Evolutionary conservation across 2,888 invertebrate species (phyloP), one percentile per base, ranked within the genome.

Genomic region (Oegoconia quadripuncta): DNA sequence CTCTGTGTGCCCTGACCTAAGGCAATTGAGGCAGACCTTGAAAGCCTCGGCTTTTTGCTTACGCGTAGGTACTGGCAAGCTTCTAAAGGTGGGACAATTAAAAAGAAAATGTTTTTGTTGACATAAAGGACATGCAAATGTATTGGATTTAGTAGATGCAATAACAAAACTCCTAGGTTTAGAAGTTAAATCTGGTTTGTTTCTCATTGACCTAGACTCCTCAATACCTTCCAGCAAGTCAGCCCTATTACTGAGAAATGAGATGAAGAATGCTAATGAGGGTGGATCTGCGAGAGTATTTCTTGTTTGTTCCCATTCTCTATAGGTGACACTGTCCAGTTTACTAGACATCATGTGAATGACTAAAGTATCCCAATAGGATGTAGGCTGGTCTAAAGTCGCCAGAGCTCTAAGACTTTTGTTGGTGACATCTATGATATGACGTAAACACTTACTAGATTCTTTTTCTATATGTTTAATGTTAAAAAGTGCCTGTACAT

Each of bases 1-100:
- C 2, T 12, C 30, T 18, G 37, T 20, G 32, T 45, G 44, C 2
- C 42, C 44, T 13, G 44, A 42, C 11, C 42, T 18, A 13, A 48
- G 22, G 27, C 48, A 45, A 17, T 48, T 48, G 9, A 23, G n/a
- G n/a, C n/a, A n/a, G n/a, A n/a, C n/a, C n/a, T n/a, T n/a, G n/a
- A n/a, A n/a, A n/a, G n/a, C n/a, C n/a, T n/a, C n/a, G n/a, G n/a
- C n/a, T n/a, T n/a, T n/a, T n/a, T n/a, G n/a, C n/a, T n/a, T n/a
- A n/a, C n/a, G n/a, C n/a, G n/a, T n/a, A n/a, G n/a, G n/a, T n/a
- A n/a, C n/a, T n/a, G n/a, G n/a, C n/a, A n/a, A n/a, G n/a, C n/a
- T n/a, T n/a, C n/a, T n/a, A n/a, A n/a, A n/a, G n/a, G n/a, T n/a
- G n/a, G n/a, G 4, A 28, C 28, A 28, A 5, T 13, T 14, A 5